Evolutionary conservation across 2,888 invertebrate species (phyloP).

Genomic region (Papilio elwesi): DNA sequence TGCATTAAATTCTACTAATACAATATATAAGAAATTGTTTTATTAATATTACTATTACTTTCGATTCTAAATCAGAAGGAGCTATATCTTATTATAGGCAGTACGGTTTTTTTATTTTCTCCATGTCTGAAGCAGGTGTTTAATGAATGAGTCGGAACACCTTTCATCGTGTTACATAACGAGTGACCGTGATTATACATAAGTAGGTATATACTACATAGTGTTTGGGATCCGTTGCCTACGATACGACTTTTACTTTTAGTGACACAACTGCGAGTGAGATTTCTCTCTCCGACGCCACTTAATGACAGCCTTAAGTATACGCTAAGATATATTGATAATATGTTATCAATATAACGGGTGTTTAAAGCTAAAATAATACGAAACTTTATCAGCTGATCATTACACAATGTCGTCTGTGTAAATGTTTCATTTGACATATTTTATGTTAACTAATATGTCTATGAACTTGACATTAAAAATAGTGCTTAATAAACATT

Average conservation of each 20-base stretch:
- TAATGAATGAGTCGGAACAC: slow-evolving; percentile 26
- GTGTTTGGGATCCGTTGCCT: slow-evolving; percentile 53
- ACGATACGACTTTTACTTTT: slow-evolving; percentile 72
- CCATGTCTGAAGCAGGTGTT: slow-evolving; percentile 17
- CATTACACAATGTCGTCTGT: no score
- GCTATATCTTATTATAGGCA: not conserved
- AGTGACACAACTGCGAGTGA: slow-evolving; percentile 60
- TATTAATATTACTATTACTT: no score
- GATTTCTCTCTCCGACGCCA: slow-evolving; percentile 65
- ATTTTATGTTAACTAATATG: no score
- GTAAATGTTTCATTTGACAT: no score
- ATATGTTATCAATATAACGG: not conserved
- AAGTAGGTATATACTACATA: slow-evolving; percentile 43
- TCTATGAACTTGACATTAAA: not conserved
- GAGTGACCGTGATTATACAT: slow-evolving; percentile 47
- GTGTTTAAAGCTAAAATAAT: not conserved
- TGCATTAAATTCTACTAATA: no score
- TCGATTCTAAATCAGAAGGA: no score
- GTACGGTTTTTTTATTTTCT: slow-evolving; percentile 7
- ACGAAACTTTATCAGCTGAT: not conserved
- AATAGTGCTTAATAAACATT: not conserved
- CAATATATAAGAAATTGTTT: no score
- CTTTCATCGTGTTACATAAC: slow-evolving; percentile 37
- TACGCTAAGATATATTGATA: slow-evolving; percentile 22
- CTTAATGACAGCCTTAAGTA: slow-evolving; percentile 47